Base-by-base conservation (phyloP, 2,113 vertebrate genomes). In the Poeciliopsis turrubarensis region DNA sequence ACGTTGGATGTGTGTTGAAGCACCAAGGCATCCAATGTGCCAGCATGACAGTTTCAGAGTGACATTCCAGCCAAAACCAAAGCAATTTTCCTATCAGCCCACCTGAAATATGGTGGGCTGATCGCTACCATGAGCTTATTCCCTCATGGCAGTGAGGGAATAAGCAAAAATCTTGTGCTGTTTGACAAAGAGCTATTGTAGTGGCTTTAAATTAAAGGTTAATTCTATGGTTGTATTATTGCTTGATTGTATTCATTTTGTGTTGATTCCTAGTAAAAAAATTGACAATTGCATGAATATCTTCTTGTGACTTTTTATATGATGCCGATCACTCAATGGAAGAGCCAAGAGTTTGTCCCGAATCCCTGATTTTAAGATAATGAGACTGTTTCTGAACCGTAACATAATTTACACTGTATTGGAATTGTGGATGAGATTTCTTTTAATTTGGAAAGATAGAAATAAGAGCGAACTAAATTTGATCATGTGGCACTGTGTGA, bases 401-500 rank as follows among this genome's bases (percentile, higher is more conserved):
- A 25, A 54, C 2, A 54, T 54, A 51, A 51, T 5, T 19, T 25
- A 54, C 47, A 57, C 17, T 57, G 25, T 8, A 57, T 25, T 57
- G 51, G 22, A 57, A 22, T n/a, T 25, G 51, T 25, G 25, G 19
- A 2, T 57, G 9, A 11, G 8, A n/a, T 57, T 25, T 57, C 1
- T 25, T 57, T 57, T 57, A 6, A n/a, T 57, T 3, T 9, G 9
- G 19, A 57, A 25, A 9, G 17, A 57, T 25, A 25, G 1, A 57
- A 57, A 57, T 57, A 22, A 57, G 34, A 3, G 25, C 51, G n/a
- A 25, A 57, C 25, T 57, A 17, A 57, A 57, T 17, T 57, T 1
- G 3, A n/a, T 25, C 2, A 57, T 47, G 19, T 61, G 71, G 12
- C 19, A 70, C n/a, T 41, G 68, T 72, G 27, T 41, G 64, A 88